Conservation (phyloP, 2,113 vertebrate genomes). For the Genyomyrus donnyi region DNA sequence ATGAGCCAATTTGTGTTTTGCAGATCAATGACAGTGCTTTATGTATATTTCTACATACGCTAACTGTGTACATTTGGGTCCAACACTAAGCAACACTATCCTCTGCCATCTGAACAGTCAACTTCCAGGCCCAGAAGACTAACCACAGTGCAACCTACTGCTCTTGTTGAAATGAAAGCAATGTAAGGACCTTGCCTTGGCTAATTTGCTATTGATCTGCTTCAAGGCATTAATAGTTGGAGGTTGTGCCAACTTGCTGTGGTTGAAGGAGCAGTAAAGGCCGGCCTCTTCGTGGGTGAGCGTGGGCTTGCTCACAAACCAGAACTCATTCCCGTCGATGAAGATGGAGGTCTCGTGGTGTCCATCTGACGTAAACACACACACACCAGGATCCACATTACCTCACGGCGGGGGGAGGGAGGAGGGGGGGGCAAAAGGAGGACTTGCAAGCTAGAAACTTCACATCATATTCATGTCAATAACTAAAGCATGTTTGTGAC, state of each 20-base stretch:
- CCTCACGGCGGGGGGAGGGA: neutral
- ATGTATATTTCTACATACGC: neutral
- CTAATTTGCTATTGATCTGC: slow-evolving; percentile 40
- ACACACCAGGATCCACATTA: neutral
- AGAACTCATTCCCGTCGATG: slow-evolving; percentile 80
- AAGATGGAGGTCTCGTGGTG: slow-evolving; percentile 70
- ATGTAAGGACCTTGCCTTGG: slow-evolving; percentile 27
- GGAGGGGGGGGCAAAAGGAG: neutral
- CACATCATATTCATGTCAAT: neutral
- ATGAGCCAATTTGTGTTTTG: neutral
- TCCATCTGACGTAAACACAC: slow-evolving; percentile 50
- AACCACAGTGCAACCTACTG: neutral
- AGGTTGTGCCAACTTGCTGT: slow-evolving; percentile 71
- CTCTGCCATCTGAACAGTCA: neutral
- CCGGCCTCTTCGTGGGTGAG: slow-evolving; percentile 73
- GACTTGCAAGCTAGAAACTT: neutral
- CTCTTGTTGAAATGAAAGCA: neutral
- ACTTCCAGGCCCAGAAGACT: neutral
- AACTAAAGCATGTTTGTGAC: neutral
- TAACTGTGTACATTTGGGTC: neutral
- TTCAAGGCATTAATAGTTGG: slow-evolving; percentile 47
- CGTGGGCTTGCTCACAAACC: slow-evolving; percentile 73
- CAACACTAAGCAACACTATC: neutral
- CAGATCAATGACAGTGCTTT: neutral
- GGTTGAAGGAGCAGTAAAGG: slow-evolving; percentile 68